phyloP scores from a whole-genome alignment of 1,140 invertebrate species.

The Streblospio benedicti region DNA sequence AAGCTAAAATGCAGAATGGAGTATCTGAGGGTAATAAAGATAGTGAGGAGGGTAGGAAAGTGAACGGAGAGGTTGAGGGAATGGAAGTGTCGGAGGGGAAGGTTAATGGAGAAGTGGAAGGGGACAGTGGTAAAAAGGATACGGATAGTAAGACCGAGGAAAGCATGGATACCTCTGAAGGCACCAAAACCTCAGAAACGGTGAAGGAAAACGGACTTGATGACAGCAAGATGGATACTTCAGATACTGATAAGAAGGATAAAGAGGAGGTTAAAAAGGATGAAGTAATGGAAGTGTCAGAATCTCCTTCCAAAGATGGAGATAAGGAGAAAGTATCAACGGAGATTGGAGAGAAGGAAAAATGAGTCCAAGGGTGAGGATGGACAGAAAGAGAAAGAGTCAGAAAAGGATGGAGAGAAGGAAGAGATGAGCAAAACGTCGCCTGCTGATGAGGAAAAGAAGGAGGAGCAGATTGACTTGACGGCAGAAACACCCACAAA shows the following conservation, averaged over 20 bases:
- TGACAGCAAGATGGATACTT: conserved; percentile 40
- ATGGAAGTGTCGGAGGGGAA: conserved; percentile 23
- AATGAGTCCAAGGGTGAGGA: conserved; percentile 27
- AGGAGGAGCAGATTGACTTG: too few relatives aligned
- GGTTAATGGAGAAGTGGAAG: conserved; percentile 24
- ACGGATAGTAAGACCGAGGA: conserved; percentile 20
- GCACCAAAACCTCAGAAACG: background rate
- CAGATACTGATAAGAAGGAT: conserved; percentile 33
- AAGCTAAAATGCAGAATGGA: background rate
- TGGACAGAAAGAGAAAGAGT: conserved; percentile 17
- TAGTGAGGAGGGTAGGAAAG: background rate
- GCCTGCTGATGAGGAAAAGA: background rate
- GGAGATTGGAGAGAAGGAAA: conserved; percentile 23
- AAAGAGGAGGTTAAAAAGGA: conserved; percentile 1
- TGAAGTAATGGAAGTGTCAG: background rate
- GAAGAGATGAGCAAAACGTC: background rate
- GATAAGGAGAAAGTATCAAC: conserved; percentile 4
- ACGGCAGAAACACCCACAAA: too few relatives aligned
- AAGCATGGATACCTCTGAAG: conserved; percentile 1
- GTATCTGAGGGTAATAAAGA: background rate
- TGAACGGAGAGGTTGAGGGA: background rate
- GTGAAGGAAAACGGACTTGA: conserved; percentile 28
- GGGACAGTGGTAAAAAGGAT: conserved; percentile 44
- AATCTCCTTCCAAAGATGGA: too few relatives aligned
- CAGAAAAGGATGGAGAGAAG: background rate